Conservation (phyloP, 2,113 vertebrate genomes). For the Acanthisitta chloris region DNA sequence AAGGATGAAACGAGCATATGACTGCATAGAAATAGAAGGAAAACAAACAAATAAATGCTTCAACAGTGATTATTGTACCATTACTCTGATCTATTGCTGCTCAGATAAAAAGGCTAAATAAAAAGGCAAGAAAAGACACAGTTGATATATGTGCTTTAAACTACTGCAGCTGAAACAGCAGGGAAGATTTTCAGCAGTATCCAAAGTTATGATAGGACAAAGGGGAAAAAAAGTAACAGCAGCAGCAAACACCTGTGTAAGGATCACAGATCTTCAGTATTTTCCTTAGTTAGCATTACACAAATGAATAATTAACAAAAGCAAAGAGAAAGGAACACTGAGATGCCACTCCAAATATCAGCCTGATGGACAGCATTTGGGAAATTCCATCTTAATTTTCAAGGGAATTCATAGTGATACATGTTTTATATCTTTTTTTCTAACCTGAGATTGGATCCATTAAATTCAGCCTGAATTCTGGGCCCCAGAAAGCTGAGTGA, state of each 20-base stretch:
- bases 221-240: background rate
- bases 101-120: background rate
- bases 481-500: background rate
- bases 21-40: background rate
- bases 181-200: background rate
- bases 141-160: background rate
- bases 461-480: background rate
- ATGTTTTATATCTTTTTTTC: background rate
- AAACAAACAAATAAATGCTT: conserved; percentile 46
- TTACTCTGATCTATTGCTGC: conserved; percentile 20
- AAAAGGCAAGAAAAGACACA: background rate
- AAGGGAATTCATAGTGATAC: background rate
- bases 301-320: background rate
- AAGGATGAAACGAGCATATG: background rate
- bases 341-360: background rate
- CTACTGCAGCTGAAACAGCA: conserved; percentile 6
- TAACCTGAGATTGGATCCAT: background rate
- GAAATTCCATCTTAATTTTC: background rate
- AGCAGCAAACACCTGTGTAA: background rate
- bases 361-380: background rate
- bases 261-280: background rate
- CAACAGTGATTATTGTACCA: background rate
- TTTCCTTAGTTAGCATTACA: background rate
- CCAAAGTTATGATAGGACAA: background rate
- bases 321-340: background rate